These are phyloP conservation scores for Rhizomys pruinosus DNA, from an alignment of 2,113 vertebrate species.

Conservation along the genomic window DNA sequence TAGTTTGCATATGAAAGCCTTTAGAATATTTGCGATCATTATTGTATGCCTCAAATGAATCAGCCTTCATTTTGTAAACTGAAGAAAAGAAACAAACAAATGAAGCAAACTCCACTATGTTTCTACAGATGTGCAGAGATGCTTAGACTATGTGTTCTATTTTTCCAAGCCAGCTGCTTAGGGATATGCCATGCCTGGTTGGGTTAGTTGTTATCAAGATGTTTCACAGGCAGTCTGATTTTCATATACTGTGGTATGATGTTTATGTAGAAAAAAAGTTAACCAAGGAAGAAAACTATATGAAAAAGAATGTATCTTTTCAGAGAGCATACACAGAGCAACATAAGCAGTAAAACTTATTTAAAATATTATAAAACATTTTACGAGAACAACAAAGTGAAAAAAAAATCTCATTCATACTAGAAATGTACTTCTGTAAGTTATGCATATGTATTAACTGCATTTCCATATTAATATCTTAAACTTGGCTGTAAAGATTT, in stretches of 20 bases:
- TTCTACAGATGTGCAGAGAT: constrained; percentile 79
- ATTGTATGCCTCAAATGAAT: constrained; percentile 80
- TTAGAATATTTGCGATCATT: constrained; percentile 84
- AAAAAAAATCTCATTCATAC: background rate
- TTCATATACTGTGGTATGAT: background rate
- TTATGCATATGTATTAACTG: background rate
- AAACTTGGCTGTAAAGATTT: background rate
- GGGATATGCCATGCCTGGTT: constrained; percentile 24
- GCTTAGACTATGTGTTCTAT: constrained; percentile 68
- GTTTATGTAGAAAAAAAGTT: background rate
- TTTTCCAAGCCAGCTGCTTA: constrained; percentile 65
- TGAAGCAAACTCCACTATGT: constrained; percentile 72
- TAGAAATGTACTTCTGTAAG: background rate
- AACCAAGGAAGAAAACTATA: background rate
- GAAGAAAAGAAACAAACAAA: constrained; percentile 80
- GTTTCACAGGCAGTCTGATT: constrained; percentile 26
- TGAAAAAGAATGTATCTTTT: background rate
- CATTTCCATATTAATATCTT: constrained; percentile 4
- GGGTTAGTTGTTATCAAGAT: constrained; percentile 58
- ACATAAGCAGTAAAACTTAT: background rate
- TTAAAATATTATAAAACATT: background rate
- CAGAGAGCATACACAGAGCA: background rate
- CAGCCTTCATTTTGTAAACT: constrained; percentile 85
- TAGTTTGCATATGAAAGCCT: constrained; percentile 85
- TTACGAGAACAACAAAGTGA: background rate